phyloP scores from a whole-genome alignment of 2,797 vertebrate species.

The Pseudochirops cupreus region DNA sequence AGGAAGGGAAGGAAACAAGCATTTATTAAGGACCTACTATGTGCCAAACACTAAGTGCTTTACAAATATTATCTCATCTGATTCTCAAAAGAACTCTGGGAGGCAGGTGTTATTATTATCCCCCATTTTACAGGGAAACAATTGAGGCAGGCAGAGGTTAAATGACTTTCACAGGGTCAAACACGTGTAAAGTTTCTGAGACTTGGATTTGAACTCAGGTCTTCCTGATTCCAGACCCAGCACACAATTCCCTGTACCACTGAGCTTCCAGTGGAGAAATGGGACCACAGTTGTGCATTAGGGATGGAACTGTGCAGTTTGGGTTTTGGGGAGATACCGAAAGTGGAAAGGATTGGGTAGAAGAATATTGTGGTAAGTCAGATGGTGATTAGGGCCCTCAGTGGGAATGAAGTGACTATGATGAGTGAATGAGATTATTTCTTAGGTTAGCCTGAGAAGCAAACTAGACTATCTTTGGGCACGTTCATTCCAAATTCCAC shows the following conservation, averaged over 20 bases:
- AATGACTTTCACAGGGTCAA: neutral
- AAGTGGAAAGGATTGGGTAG: neutral
- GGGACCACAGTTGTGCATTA: neutral
- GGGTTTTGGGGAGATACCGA: neutral
- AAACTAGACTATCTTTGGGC: neutral
- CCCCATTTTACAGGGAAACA: neutral
- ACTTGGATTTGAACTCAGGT: neutral
- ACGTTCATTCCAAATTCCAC: neutral
- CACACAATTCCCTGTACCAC: neutral
- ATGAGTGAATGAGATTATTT: neutral
- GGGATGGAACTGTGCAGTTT: neutral
- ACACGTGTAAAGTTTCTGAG: neutral
- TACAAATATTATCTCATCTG: neutral
- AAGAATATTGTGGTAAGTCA: neutral
- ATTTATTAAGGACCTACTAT: neutral
- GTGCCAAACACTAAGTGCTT: neutral
- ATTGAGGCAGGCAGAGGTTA: neutral
- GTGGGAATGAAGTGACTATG: neutral
- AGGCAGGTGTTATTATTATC: neutral
- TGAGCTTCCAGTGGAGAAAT: neutral
- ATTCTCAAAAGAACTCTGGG: neutral
- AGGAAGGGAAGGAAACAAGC: neutral
- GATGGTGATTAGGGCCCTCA: neutral
- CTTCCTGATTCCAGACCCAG: neutral
- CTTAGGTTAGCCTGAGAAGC: neutral